Base-by-base conservation (phyloP, 2,888 invertebrate species). In the Lysandra bellargus region DNA sequence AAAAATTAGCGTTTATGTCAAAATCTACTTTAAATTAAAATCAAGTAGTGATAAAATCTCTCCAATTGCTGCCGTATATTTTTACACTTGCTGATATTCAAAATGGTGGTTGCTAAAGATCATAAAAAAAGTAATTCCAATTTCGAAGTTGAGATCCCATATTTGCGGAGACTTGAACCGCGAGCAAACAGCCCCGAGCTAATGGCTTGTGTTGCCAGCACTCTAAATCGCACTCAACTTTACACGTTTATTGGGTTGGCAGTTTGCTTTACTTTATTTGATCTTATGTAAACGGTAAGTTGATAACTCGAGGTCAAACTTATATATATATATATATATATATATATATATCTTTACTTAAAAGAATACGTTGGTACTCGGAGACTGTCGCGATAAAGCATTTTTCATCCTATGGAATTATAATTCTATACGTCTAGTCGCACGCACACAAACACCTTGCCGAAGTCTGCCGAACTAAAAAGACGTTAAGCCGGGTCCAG, bases 171-270 rank as follows among this genome's bases (percentile, higher is more conserved):
- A n/a, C 57, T 57, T 57, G 44, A 53, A 53, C 14, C 53, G 64
- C 69, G 69, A 80, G 37, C n/a, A 82, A 83, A 84, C 84, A 84
- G 81, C 83, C 79, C 80, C 79, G 80, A 79, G 78, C 80, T 80
- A 80, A 80, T 79, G 79, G 80, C 79, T 76, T 76, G 76, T 76
- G 57, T 76, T 76, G 76, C 53, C 76, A 76, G 76, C 76, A 76
- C 76, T 76, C 57, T 33, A 76, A 23, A 49, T 76, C 76, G 49
- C 57, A 30, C 76, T 76, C 76, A 57, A 14, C 76, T 44, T 44
- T 75, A 75, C 49, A 49, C 74, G 44, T 75, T 75, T 75, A 75
- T 75, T 75, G 74, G 74, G 33, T 14, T 69, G 33, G 1, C 30
- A 69, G 30, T 69, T 69, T 69, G 33, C 69, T 69, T 69, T 69